phyloP scores from a whole-genome alignment of 2,113 vertebrate species.

The Xerus inauris region DNA sequence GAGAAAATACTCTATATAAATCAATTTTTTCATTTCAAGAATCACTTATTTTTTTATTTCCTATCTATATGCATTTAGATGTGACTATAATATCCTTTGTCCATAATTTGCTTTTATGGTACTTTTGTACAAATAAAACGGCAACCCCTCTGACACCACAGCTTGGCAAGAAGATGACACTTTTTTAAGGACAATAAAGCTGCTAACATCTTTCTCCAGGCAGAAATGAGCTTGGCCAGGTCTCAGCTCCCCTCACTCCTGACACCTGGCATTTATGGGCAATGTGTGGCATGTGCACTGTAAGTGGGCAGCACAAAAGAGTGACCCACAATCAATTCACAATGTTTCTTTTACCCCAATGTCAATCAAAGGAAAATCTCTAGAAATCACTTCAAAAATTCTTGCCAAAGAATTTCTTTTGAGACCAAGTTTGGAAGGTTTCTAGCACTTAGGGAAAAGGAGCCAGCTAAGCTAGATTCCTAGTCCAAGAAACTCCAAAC shows the following conservation, averaged over 20 bases:
- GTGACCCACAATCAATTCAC: not conserved
- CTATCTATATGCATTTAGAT: not conserved
- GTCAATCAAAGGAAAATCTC: not conserved
- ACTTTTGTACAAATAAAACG: slow-evolving; percentile 9
- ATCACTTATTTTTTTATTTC: not conserved
- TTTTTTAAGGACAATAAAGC: not conserved
- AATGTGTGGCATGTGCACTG: not conserved
- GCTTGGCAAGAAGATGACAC: not conserved
- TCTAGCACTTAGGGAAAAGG: not conserved
- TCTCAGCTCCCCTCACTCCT: not conserved
- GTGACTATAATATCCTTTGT: not conserved
- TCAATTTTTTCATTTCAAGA: not conserved
- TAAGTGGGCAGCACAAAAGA: not conserved
- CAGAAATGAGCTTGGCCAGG: not conserved
- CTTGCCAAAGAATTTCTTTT: not conserved
- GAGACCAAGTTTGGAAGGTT: not conserved
- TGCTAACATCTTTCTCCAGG: not conserved
- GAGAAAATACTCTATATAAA: not conserved
- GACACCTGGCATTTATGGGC: not conserved
- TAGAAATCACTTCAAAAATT: not conserved
- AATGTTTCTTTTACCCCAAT: not conserved
- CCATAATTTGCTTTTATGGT: not conserved
- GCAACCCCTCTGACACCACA: not conserved
- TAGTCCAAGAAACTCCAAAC: not conserved
- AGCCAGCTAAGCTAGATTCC: no score